phyloP scores from a whole-genome alignment of 1,140 invertebrate species.

The Microplitis mediator region DNA sequence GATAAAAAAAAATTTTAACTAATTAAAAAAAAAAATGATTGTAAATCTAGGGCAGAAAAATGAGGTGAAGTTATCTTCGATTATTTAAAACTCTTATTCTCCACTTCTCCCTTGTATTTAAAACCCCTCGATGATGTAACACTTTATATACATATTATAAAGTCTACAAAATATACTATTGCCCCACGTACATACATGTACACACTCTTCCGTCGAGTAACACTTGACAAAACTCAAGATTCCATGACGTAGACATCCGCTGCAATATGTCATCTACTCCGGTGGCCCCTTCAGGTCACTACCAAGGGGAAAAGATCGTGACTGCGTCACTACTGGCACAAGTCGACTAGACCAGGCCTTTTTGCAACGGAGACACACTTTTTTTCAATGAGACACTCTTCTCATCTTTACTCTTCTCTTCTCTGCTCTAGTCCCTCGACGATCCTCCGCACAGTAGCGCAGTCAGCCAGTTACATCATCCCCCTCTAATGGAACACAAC shows the following conservation, averaged over 20 bases:
- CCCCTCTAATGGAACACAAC: constrained; percentile 15
- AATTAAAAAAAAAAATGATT: no score
- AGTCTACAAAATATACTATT: background rate
- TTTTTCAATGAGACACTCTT: constrained; percentile 25
- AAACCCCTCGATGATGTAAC: no score
- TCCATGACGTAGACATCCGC: background rate
- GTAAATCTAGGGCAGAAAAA: no score
- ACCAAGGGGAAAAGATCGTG: background rate
- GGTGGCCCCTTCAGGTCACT: background rate
- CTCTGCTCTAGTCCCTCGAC: background rate
- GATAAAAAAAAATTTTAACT: no score
- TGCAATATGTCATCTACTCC: background rate
- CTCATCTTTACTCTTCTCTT: no score
- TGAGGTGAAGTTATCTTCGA: background rate
- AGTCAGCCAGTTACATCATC: constrained; percentile 28
- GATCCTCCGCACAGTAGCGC: constrained; percentile 12
- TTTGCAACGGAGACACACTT: constrained; percentile 56
- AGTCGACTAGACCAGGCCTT: constrained; percentile 14
- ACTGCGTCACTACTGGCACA: background rate
- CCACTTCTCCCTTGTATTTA: background rate
- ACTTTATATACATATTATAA: no score
- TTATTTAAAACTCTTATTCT: background rate
- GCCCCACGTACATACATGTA: background rate
- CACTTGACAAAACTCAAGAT: constrained; percentile 7
- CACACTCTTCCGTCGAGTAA: background rate